Evolutionary conservation across 2,888 invertebrate species (phyloP).

Genomic region (Crocallis elinguaria): DNA sequence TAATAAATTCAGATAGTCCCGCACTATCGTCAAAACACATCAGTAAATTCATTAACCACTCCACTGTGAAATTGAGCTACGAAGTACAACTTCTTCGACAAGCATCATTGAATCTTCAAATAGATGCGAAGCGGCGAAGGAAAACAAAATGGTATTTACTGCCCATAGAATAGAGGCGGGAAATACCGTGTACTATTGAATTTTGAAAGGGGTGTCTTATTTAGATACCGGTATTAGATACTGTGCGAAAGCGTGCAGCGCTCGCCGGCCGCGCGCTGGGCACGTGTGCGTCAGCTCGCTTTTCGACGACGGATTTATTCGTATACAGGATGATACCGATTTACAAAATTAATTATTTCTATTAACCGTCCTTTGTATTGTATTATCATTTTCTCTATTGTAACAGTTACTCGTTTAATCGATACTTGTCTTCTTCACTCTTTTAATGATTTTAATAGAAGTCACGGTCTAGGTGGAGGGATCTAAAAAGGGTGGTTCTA

Average conservation of each 20-base stretch:
- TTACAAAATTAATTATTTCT: background rate
- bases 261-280: conserved; percentile 34
- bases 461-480: no score
- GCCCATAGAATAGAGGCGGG: conserved; percentile 21
- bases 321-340: background rate
- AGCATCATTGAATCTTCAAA: conserved; percentile 4
- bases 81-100: conserved; percentile 34
- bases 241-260: conserved; percentile 31
- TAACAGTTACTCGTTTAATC: no score
- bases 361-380: background rate
- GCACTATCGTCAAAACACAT: background rate
- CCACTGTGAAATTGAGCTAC: conserved; percentile 23
- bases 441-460: no score
- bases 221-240: conserved; percentile 32
- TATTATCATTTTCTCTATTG: no score
- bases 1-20: no score
- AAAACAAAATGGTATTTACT: background rate
- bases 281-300: conserved; percentile 25
- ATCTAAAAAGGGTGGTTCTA: no score
- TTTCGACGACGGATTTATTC: conserved; percentile 12
- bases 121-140: background rate
- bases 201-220: conserved; percentile 24
- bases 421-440: no score
- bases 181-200: no score
- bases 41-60: conserved; percentile 8